Conservation (phyloP, 1,140 invertebrate genomes). For the Pomacea maculata region DNA sequence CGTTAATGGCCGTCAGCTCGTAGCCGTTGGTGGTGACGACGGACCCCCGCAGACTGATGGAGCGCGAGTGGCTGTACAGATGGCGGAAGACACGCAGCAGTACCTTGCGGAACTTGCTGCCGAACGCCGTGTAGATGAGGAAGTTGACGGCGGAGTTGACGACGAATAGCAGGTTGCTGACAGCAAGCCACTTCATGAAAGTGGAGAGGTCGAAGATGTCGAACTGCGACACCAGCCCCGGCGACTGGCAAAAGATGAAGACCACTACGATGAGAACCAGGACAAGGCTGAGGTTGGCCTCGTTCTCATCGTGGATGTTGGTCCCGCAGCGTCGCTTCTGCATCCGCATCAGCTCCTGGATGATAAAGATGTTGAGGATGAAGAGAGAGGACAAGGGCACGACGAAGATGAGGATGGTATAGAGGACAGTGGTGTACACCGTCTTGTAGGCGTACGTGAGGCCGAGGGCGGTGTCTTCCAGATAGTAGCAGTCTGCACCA, state of each 20-base stretch:
- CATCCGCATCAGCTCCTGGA: conserved; percentile 59
- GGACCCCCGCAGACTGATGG: conserved; percentile 16
- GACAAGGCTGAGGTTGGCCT: conserved; percentile 57
- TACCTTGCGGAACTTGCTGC: conserved; percentile 51
- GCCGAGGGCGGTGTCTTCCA: conserved; percentile 47
- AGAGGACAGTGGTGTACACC: conserved; percentile 49
- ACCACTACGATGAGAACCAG: conserved; percentile 58
- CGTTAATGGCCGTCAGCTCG: conserved; percentile 29
- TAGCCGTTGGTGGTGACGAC: conserved; percentile 28
- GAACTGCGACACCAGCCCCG: conserved; percentile 58
- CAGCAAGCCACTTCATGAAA: conserved; percentile 50
- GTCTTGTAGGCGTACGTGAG: conserved; percentile 43
- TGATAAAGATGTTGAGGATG: conserved; percentile 44
- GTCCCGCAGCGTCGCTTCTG: conserved; percentile 45
- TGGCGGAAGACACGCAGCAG: conserved; percentile 45
- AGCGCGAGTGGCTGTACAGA: conserved; percentile 22
- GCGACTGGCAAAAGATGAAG: conserved; percentile 59
- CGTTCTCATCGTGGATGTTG: conserved; percentile 56
- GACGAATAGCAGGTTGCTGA: conserved; percentile 56
- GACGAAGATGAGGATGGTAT: conserved; percentile 54
- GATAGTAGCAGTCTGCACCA: conserved; percentile 15
- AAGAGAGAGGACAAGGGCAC: conserved; percentile 44
- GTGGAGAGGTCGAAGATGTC: conserved; percentile 39
- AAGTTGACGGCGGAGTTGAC: conserved; percentile 61
- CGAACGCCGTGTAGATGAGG: conserved; percentile 59